Evolutionary conservation across 2,113 vertebrate genomes (phyloP).

Genomic region (Otocyon megalotis): DNA sequence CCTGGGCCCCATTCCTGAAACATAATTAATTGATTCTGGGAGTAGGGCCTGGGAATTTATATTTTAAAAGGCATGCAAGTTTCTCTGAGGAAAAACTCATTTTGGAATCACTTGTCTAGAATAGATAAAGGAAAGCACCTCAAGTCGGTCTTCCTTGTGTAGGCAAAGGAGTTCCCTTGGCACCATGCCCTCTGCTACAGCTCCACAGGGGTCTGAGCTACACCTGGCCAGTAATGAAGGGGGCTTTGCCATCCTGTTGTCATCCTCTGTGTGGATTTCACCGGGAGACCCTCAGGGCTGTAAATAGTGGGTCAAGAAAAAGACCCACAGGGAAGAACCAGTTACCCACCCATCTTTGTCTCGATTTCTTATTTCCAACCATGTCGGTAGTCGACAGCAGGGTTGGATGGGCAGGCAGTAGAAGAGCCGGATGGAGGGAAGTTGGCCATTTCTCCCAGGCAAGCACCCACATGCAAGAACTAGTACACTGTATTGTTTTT

Average conservation of each 20-base stretch:
- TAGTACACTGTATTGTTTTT: rapidly evolving
- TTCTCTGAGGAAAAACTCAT: constrained; percentile 20
- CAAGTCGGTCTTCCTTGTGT: neutral
- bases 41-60: neutral
- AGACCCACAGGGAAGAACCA: neutral
- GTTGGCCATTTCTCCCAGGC: neutral
- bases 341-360: neutral
- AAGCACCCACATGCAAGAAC: neutral
- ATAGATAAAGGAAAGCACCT: neutral
- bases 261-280: neutral
- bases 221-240: neutral
- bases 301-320: neutral
- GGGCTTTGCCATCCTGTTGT: neutral
- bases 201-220: neutral
- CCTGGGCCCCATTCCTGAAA: neutral
- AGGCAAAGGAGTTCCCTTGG: neutral
- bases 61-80: constrained; percentile 17
- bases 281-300: neutral
- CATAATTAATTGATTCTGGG: neutral
- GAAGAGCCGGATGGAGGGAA: neutral
- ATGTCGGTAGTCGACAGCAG: neutral
- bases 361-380: neutral
- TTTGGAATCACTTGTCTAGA: neutral
- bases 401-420: neutral
- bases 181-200: no score